Evolutionary conservation across 2,797 vertebrate species (phyloP), one percentile per base, ranked within the genome.

Genomic region (Enteromius fasciolatus): DNA sequence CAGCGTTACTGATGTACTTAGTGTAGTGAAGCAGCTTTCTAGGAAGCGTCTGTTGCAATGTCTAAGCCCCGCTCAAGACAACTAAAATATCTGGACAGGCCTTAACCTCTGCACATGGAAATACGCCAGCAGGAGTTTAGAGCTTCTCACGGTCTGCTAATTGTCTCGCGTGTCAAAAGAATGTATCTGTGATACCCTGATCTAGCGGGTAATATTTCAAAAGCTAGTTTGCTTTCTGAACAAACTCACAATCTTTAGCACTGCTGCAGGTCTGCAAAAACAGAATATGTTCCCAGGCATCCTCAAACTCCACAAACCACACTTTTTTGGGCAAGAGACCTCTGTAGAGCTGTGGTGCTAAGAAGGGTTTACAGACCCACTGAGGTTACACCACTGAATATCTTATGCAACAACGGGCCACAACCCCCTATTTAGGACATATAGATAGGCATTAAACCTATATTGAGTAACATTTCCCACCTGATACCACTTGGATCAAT

Each of bases 81-180:
- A 74, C 48, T 75, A 69, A 79, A 85, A 79, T 63, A 73, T 76
- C 67, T 52, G 59, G 14, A n/a, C 67, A 79, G 31, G 61, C 50
- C 23, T 82, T 67, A 74, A 78, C 46, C 41, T 41, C 48, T 67
- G 33, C 39, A 67, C 76, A 59, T 0, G 2, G n/a, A 68, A 68
- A 68, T 67, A 69, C 15, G 7, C 46, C 39, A 81, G 54, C 33
- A 81, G 54, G 23, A 46, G 54, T 79, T 69, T 20, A 63, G 14
- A 20, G 15, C 41, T 46, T 66, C 59, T 75, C 46, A 20, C 48
- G 8, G 23, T 52, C 12, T 14, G 28, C 23, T 66, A 66, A 81
- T 48, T 67, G 80, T 41, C 33, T 41, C 31, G 23, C 6, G 1
- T 54, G 72, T 44, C 61, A 82, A 20, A 36, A 67, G 18, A 75